These are phyloP conservation scores for Meda fulgida DNA, from an alignment of 2,797 vertebrate genomes.

Conservation along the genomic window DNA sequence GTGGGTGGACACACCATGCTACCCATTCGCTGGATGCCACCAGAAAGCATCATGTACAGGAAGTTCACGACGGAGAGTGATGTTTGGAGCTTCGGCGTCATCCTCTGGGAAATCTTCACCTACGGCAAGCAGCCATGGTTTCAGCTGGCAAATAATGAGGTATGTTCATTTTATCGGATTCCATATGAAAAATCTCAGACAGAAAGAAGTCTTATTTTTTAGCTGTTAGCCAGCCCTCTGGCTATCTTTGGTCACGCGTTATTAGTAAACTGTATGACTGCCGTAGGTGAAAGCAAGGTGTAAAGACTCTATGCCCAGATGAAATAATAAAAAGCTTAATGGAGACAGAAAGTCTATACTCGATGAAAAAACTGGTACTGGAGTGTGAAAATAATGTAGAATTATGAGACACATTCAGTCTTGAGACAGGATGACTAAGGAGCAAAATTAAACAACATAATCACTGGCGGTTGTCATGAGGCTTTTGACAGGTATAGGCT, in stretches of 20 bases:
- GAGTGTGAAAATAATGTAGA: constrained; percentile 88
- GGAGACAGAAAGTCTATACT: background rate
- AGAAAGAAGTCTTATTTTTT: background rate
- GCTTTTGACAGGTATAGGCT: constrained; percentile 22
- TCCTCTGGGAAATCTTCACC: constrained; percentile 99
- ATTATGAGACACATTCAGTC: constrained; percentile 2
- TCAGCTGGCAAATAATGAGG: constrained; percentile 98
- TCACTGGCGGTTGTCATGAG: constrained; percentile 9
- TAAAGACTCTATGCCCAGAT: background rate
- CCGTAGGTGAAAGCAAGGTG: background rate
- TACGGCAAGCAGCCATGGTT: constrained; percentile 99
- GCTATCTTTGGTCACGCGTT: background rate
- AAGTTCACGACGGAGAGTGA: constrained; percentile 98
- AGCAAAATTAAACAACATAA: constrained; percentile 15
- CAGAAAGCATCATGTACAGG: constrained; percentile 88
- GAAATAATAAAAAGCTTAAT: constrained; percentile 2
- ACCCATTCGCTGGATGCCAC: constrained; percentile 98
- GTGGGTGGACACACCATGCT: constrained; percentile 98
- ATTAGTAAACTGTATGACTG: background rate
- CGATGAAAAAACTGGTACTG: background rate
- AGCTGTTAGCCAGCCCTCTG: background rate
- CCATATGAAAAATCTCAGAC: background rate
- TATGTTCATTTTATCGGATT: constrained; percentile 62
- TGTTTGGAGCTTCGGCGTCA: constrained; percentile 97
- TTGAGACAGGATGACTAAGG: constrained; percentile 37